Evolutionary conservation across 2,888 invertebrate species (phyloP), one percentile per base, ranked within the genome.

Genomic region (Chydorus sphaericus): DNA sequence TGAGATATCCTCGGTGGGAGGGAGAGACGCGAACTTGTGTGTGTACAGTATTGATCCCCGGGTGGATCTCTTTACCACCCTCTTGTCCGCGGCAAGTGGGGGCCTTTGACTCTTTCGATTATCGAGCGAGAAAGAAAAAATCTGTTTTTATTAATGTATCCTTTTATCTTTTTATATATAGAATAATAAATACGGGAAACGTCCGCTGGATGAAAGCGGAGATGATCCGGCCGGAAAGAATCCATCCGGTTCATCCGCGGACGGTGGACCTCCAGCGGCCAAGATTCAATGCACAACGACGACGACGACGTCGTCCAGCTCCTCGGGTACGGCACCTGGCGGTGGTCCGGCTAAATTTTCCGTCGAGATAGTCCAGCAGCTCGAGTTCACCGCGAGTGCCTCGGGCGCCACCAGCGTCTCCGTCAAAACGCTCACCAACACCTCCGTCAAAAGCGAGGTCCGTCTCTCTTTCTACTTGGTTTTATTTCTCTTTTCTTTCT

Each of bases 351-450:
- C 81, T 60, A 89, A 89, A 70, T 89, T 91, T 73, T 88, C 88
- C 4, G 89, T 91, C 59, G 89, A 91, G 72, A 91, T 91, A 64
- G 90, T 91, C 23, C 91, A 91, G 69, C 90, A 88, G 69, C 73
- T 88, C 55, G 88, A 91, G 70, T 90, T 90, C 68, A 88, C 88
- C 60, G 60, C 54, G 59, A 26, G 10, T 54, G 84, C 87, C 39
- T 86, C 85, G 54, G 86, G 86, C 49, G 88, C 83, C 66, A 90
- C 91, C 62, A 90, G 90, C 74, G 89, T 91, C 57, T 91, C 90
- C 54, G 90, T 91, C 61, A 91, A 90, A 67, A 80, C 83, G 36
- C 70, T 83, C 63, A 81, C 82, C 61, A 83, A 82, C 67, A 78
- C 82, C 50, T 77, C 77, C 58, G 77, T 79, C 52, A 78, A 78